phyloP scores from a whole-genome alignment of 2,888 invertebrate species.

The Tetragonisca angustula region DNA sequence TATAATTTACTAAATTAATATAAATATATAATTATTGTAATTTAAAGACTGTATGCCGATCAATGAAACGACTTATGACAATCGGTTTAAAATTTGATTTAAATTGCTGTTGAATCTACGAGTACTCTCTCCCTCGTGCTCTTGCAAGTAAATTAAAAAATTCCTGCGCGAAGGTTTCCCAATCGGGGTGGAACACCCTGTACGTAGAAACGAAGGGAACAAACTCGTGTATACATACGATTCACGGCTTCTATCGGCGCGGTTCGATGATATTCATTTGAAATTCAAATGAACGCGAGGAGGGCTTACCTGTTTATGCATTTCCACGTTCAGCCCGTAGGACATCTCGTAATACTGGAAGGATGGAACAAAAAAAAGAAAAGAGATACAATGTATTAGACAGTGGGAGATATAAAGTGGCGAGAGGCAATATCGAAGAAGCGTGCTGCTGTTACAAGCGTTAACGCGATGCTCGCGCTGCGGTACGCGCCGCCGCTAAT shows the following conservation, averaged over 20 bases:
- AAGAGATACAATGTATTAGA: constrained; percentile 53
- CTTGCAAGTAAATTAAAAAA: too few relatives aligned
- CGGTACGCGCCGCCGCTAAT: neutral
- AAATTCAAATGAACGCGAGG: constrained; percentile 48
- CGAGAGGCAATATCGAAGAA: constrained; percentile 27
- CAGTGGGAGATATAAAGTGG: constrained; percentile 36
- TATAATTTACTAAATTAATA: too few relatives aligned
- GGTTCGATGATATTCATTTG: constrained; percentile 56
- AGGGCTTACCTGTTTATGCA: constrained; percentile 95
- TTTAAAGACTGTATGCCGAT: too few relatives aligned
- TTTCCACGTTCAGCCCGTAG: constrained; percentile 98
- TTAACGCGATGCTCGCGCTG: constrained; percentile 44
- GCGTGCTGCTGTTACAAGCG: constrained; percentile 35
- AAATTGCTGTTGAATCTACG: too few relatives aligned
- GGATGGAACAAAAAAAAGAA: constrained; percentile 64
- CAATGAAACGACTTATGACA: too few relatives aligned
- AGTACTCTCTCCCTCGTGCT: too few relatives aligned
- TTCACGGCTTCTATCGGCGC: constrained; percentile 32
- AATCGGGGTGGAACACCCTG: neutral
- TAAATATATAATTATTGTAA: too few relatives aligned
- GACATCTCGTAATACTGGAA: constrained; percentile 99
- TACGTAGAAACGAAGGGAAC: neutral
- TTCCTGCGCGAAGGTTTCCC: neutral
- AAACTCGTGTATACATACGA: constrained; percentile 4
- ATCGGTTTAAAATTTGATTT: too few relatives aligned